Evolutionary conservation across 1,140 invertebrate species (phyloP), one percentile per base, ranked within the genome.

Genomic region (Drosophila guanche): DNA sequence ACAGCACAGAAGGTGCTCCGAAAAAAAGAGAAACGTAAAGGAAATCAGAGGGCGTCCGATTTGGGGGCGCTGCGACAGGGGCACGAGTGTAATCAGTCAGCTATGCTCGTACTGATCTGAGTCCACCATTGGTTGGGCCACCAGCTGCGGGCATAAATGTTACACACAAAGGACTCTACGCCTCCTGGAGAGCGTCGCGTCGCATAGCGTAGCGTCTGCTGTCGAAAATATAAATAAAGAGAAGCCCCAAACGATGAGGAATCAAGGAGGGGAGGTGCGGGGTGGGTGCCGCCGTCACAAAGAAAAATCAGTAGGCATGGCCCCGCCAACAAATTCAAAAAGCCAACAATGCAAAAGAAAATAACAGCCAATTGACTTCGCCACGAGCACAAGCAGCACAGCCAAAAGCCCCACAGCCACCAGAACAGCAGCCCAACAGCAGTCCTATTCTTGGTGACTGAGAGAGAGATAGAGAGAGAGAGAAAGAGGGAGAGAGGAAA

Each of bases 161-260:
- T 60, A 53, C 63, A 53, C 63, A 67, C 60, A 67, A 67, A 66
- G 65, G 60, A 66, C 61, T 54, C 47, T 33, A 51, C 47, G 41
- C 33, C 57, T 37, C 33, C 33, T 12, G 33, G 33, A 37, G 33
- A 37, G 33, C 57, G 57, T 50, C 27, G 46, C 45, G 52, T 62
- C 52, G 45, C 59, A 61, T 51, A 57, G 55, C 43, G 7, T 22
- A 10, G 33, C 33, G 33, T 37, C 33, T 33, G 22, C 56, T 37
- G 45, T 45, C 56, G 27, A 52, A 41, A 33, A 45, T 23, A 27
- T 41, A 73, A 52, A 54, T 29, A 67, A 48, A 43, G 14, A 25
- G 7, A 50, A 37, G 41, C 23, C 45, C 5, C 14, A 27, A 41
- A 29, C 12, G 14, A 42, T 33, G 27, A n/a, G 50, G 41, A 50